phyloP scores from a whole-genome alignment of 2,113 vertebrate species.

The Mirounga angustirostris region DNA sequence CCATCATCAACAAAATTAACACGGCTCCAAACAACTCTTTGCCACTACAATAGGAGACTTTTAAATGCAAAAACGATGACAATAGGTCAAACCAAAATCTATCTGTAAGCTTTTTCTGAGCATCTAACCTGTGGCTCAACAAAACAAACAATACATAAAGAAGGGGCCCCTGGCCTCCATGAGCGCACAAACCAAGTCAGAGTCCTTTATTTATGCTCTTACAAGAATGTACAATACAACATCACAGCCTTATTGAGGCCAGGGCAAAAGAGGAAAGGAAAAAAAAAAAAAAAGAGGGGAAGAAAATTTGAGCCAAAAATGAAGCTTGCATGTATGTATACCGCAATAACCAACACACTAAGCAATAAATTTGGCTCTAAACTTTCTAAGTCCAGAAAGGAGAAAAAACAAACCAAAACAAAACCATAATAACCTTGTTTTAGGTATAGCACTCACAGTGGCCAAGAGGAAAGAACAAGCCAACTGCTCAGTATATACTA shows the following conservation, averaged over 20 bases:
- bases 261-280: background rate
- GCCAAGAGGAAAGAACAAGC: constrained; percentile 8
- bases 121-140: background rate
- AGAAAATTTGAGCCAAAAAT: background rate
- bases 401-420: background rate
- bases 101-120: background rate
- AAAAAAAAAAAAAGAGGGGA: background rate
- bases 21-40: background rate
- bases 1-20: background rate
- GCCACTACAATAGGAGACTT: background rate
- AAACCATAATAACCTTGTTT: background rate
- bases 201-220: background rate
- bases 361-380: background rate
- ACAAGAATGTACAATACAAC: background rate
- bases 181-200: background rate
- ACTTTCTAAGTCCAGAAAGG: background rate
- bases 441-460: background rate
- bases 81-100: background rate
- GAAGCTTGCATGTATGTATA: background rate
- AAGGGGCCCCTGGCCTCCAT: background rate
- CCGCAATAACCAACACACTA: background rate
- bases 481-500: background rate
- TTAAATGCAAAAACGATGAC: background rate
- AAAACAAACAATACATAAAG: background rate
- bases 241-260: background rate